Conservation (phyloP, 2,797 vertebrate genomes). For the Masticophis lateralis region DNA sequence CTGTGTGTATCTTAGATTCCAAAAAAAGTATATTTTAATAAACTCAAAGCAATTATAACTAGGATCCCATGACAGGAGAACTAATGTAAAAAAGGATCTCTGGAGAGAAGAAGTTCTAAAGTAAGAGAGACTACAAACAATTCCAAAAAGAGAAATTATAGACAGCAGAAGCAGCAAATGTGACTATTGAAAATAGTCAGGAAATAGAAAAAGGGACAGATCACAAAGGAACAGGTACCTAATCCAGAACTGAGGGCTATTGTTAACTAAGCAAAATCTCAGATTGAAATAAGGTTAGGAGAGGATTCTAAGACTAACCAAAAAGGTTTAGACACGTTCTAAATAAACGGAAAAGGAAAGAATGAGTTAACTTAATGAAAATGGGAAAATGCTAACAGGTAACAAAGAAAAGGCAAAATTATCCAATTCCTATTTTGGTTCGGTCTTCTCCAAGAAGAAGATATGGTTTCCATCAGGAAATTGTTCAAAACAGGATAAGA, state of each 20-base stretch:
- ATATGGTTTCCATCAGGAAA: not conserved
- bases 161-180: not conserved
- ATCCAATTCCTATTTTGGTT: not conserved
- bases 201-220: not conserved
- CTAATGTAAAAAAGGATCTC: not conserved
- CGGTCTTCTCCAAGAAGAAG: not conserved
- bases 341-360: not conserved
- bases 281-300: not conserved
- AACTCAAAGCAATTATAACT: not conserved
- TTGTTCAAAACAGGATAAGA: not conserved
- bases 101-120: not conserved
- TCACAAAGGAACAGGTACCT: not conserved
- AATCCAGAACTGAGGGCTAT: not conserved
- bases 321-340: not conserved
- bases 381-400: not conserved
- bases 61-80: not conserved
- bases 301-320: not conserved
- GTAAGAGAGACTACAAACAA: not conserved
- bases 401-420: not conserved
- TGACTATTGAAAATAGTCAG: not conserved
- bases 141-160: not conserved
- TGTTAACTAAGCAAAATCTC: not conserved
- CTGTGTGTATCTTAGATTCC: not conserved
- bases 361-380: not conserved
- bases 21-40: not conserved